A percentile compares a stretch with the other conserved stretches of the same genome.
Conservation (phyloP, 2,113 vertebrate species). For the Morone saxatilis region DNA sequence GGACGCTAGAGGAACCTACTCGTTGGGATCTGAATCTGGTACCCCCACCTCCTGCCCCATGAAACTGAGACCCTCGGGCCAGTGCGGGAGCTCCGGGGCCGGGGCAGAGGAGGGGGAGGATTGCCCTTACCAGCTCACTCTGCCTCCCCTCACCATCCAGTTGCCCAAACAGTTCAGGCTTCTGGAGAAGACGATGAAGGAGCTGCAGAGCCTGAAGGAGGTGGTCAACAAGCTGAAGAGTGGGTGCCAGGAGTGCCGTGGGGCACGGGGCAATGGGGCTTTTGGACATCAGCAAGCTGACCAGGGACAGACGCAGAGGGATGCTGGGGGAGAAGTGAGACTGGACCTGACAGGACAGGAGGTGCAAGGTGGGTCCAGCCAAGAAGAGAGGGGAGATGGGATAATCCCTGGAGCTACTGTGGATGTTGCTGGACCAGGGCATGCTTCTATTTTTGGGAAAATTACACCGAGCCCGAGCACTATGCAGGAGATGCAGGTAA, state of each 20-base stretch:
- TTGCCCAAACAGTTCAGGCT: slow-evolving; percentile 90
- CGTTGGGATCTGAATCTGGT: slow-evolving; percentile 58
- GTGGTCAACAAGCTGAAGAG: slow-evolving; percentile 89
- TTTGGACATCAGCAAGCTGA: slow-evolving; percentile 78
- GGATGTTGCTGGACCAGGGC: slow-evolving; percentile 50
- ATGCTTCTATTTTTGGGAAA: slow-evolving; percentile 74
- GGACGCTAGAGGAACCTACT: slow-evolving; percentile 68
- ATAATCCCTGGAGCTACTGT: slow-evolving; percentile 44
- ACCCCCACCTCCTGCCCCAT: slow-evolving; percentile 82
- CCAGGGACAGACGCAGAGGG: slow-evolving; percentile 67
- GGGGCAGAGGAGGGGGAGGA: slow-evolving; percentile 82
- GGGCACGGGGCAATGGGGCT: slow-evolving; percentile 83
- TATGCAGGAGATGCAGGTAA: slow-evolving; percentile 88
- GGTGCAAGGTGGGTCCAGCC: slow-evolving; percentile 76
- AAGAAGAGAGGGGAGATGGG: slow-evolving; percentile 76
- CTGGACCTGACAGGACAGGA: slow-evolving; percentile 85
- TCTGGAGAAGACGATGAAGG: slow-evolving; percentile 92
- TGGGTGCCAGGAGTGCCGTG: slow-evolving; percentile 89
- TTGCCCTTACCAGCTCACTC: slow-evolving; percentile 90
- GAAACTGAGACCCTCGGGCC: slow-evolving; percentile 86
- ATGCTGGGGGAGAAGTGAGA: slow-evolving; percentile 59
- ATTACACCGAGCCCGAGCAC: slow-evolving; percentile 53
- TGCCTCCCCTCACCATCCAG: slow-evolving; percentile 92
- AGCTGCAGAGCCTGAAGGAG: slow-evolving; percentile 92
- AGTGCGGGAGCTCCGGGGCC: slow-evolving; percentile 82